Conservation (phyloP, 1,140 invertebrate species). For the Atta colombica region DNA sequence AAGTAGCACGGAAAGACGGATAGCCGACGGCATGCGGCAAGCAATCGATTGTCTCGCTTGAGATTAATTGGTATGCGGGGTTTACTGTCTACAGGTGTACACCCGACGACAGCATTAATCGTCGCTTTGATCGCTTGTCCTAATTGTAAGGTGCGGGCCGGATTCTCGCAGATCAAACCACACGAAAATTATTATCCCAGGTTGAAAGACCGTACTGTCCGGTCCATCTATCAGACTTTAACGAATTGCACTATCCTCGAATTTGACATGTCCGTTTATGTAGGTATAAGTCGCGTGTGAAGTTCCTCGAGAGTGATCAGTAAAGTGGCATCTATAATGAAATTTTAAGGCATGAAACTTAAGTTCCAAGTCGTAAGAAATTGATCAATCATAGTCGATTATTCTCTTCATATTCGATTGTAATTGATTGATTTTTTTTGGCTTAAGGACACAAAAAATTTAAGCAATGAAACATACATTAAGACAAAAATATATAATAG, state of each 20-base stretch:
- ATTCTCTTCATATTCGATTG: no score
- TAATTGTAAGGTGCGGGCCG: constrained; percentile 66
- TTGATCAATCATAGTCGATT: no score
- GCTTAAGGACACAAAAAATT: no score
- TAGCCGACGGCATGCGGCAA: constrained; percentile 30
- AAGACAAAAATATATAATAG: no score
- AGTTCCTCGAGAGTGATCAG: background rate
- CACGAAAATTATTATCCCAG: constrained; percentile 69
- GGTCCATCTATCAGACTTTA: constrained; percentile 43
- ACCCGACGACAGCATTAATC: constrained; percentile 33
- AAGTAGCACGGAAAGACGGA: constrained; percentile 30
- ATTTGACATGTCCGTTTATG: background rate
- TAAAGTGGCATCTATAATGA: background rate
- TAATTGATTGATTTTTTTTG: no score
- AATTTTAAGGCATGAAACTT: no score
- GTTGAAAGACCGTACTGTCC: constrained; percentile 21
- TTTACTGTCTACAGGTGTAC: constrained; percentile 4
- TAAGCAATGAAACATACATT: no score
- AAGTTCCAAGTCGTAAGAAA: no score
- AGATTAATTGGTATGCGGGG: constrained; percentile 66
- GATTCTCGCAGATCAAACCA: background rate
- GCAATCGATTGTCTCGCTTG: constrained; percentile 65
- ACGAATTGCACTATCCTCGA: background rate
- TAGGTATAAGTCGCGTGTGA: background rate
- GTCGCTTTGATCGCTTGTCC: constrained; percentile 54